Base-by-base conservation (phyloP, 2,113 vertebrate genomes). In the Scytalopus superciliaris region DNA sequence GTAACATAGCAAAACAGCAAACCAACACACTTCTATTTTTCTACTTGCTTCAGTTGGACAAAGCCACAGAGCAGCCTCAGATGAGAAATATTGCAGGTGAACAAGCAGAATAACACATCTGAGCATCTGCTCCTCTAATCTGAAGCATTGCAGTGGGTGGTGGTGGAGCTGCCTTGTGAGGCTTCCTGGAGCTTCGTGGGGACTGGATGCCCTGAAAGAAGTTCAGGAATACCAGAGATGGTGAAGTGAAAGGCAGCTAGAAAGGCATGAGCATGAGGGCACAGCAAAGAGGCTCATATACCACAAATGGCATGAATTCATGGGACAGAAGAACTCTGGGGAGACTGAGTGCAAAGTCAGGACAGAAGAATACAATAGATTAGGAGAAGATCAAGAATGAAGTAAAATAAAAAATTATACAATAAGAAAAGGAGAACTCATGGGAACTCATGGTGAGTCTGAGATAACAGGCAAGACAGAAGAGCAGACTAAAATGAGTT, bases 221-320 rank as follows among this genome's bases (percentile, higher is more conserved):
- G 5, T 9, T 60, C 19, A 55, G 47, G 33, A 84, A 49, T 22
- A 3, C 12, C 76, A 69, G 55, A 80, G 15, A 11, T 3, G 44
- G 17, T 49, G 45, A 73, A 31, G 13, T 5, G 31, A 69, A 80
- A 52, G 24, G 35, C 21, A 74, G 17, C 19, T 56, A 33, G 53
- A 82, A 68, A 84, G 28, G 10, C 3, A 14, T 0, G 35, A 72
- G 37, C 49, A 33, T 23, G 35, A 44, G 28, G 27, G 25, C 22
- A 62, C 1, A 74, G 15, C 22, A 37, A 11, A 12, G 10, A 79
- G n/a, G 25, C 17, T 69, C 0, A 0, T 12, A 17, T 21, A 19
- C 8, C 23, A 69, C 25, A 4, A 0, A 44, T 2, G 3, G 31
- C 28, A 40, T 12, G 6, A 74, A 62, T 83, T 44, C 53, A 62